A percentile compares a stretch with the other conserved stretches of the same genome.
These are phyloP conservation scores for Bugula neritina DNA, from an alignment of 2,888 invertebrate species.

Conservation along the genomic window DNA sequence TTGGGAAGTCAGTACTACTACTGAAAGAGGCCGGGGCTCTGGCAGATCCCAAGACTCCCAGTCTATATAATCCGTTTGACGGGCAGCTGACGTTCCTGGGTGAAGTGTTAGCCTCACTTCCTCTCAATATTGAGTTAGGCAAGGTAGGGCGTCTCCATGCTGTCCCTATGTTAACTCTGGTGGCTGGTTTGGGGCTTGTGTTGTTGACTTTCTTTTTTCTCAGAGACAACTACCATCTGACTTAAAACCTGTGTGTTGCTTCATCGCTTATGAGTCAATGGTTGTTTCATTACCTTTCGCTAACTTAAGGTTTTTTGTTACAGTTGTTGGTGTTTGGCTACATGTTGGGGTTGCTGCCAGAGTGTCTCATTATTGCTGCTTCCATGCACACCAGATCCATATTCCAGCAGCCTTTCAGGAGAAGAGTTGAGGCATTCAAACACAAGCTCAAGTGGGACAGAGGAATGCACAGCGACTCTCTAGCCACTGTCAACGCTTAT, in stretches of 20 bases:
- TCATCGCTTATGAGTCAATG: too few species aligned
- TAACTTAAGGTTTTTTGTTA: not conserved
- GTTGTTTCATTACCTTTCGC: too few species aligned
- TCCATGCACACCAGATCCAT: conserved; percentile 74
- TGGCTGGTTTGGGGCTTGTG: too few species aligned
- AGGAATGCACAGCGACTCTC: conserved; percentile 75
- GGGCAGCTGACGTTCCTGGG: conserved; percentile 85
- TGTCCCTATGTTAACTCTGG: not conserved
- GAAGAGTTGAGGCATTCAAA: conserved; percentile 61
- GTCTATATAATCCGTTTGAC: conserved; percentile 59
- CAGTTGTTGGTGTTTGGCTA: conserved; percentile 74
- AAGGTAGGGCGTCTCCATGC: conserved; percentile 55
- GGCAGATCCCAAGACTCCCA: conserved; percentile 59
- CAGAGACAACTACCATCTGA: too few species aligned
- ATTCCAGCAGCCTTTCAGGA: conserved; percentile 69
- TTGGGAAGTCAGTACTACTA: conserved; percentile 72
- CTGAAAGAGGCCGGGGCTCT: conserved; percentile 81
- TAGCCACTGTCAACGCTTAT: conserved; percentile 75
- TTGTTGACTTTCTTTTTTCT: too few species aligned
- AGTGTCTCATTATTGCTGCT: conserved; percentile 79
- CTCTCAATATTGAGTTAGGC: conserved; percentile 72
- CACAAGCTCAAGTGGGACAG: conserved; percentile 75
- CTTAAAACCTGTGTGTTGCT: too few species aligned
- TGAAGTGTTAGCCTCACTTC: conserved; percentile 71
- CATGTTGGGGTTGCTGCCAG: conserved; percentile 75